Conservation (phyloP, 23 tunicate species). For the Halocynthia roretzi region DNA sequence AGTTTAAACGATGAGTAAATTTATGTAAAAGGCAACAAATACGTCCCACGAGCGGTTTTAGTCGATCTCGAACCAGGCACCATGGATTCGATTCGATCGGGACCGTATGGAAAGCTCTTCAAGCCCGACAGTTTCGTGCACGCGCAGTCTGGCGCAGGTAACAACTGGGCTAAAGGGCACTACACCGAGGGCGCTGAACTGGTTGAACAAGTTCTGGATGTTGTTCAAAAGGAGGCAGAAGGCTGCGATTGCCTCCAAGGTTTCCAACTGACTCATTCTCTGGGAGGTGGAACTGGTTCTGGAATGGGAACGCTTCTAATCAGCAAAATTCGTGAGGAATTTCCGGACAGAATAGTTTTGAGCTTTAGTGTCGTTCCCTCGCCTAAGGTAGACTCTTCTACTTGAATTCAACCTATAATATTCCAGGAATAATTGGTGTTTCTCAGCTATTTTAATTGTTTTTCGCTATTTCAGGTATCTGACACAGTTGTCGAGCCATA, state of each 20-base stretch:
- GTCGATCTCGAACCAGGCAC: constrained; percentile 30
- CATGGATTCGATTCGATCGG: constrained; percentile 21
- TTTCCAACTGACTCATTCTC: constrained; percentile 23
- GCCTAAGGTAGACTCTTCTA: constrained; percentile 6
- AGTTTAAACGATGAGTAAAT: too few species aligned
- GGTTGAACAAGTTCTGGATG: constrained; percentile 17
- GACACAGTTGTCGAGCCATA: constrained; percentile 29
- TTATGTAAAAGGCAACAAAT: background rate
- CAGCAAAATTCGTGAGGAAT: constrained; percentile 23
- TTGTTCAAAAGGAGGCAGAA: constrained; percentile 13
- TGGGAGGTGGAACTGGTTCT: constrained; percentile 34
- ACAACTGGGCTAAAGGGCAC: constrained; percentile 31
- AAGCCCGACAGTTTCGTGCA: constrained; percentile 14
- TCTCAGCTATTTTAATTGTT: too few species aligned
- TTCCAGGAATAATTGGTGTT: too few species aligned
- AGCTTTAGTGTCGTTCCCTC: constrained; percentile 29
- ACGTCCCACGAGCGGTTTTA: constrained; percentile 20
- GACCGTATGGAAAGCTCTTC: constrained; percentile 10
- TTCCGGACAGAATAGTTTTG: constrained; percentile 20
- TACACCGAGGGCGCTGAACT: constrained; percentile 25
- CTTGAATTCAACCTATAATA: too few species aligned
- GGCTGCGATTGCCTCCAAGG: constrained; percentile 26
- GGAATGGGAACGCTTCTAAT: constrained; percentile 33
- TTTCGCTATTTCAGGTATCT: constrained; percentile 7
- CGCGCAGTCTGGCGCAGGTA: constrained; percentile 24